Conservation (phyloP, 2,888 invertebrate genomes). For the Melieria picta region DNA sequence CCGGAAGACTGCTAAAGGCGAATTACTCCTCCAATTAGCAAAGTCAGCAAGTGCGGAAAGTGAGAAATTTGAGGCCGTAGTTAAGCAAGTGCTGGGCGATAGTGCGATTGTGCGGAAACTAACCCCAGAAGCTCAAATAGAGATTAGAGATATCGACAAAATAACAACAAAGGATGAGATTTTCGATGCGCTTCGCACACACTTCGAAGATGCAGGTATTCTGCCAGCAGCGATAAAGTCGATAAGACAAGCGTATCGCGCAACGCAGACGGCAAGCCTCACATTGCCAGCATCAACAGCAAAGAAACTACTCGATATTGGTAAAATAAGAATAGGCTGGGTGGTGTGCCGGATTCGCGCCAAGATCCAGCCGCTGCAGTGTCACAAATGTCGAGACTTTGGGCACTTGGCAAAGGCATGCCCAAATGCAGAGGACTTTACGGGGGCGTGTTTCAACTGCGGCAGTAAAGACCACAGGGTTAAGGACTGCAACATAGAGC, state of each 20-base stretch:
- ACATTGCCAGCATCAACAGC: not conserved
- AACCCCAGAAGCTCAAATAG: no score
- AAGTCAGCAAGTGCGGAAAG: no score
- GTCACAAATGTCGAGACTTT: not conserved
- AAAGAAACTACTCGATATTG: not conserved
- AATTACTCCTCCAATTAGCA: not conserved
- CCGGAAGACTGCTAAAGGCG: not conserved
- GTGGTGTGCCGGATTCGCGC: not conserved
- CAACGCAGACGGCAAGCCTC: not conserved
- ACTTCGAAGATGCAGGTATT: not conserved
- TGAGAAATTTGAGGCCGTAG: no score
- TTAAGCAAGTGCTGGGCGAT: no score
- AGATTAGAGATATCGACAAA: no score
- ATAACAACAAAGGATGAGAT: not conserved
- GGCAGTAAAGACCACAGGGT: no score
- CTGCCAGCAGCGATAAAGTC: not conserved
- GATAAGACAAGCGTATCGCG: not conserved
- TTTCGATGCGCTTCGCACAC: not conserved
- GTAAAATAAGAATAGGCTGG: not conserved
- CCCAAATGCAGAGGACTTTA: not conserved
- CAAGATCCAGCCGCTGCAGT: not conserved
- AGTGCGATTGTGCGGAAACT: no score
- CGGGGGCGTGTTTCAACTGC: not conserved
- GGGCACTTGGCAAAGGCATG: not conserved
- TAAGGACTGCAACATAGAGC: no score